Base-by-base conservation (phyloP, 2,113 vertebrate species). In the Callithrix jacchus region DNA sequence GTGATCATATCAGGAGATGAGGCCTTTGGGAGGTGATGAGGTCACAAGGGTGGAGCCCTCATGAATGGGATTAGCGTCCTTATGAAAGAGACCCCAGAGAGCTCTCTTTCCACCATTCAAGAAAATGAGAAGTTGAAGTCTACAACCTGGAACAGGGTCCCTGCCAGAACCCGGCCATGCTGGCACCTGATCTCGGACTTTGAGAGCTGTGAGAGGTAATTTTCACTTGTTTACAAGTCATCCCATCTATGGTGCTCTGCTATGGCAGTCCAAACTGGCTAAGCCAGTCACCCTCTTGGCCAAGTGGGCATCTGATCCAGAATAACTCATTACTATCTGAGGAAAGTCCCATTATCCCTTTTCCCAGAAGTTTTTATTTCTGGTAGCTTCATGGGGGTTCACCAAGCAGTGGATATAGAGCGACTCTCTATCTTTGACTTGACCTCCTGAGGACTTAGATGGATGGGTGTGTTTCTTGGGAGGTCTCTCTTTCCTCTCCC, bases 31-130 rank as follows among this genome's bases (percentile, higher is more conserved):
- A 52, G 25, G 5, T 20, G 37, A 64, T 49, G 79, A 25, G 11
- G 91, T 71, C 32, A 14, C 8, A 27, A 71, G 35, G 23, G 14
- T 2, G 10, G 32, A 66, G 27, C 47, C 37, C 27, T 64, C 49
- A 32, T 17, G 21, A 66, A 17, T 11, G n/a, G 45, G 10, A 32
- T 35, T 10, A 73, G 47, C 5, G 9, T 20, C 54, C 85, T 79
- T 20, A 4, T 6, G 3, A 45, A 73, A 76, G 32, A 93, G 5
- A 42, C 8, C 3, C 13, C 16, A 58, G 35, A 73, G 30, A 61
- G 3, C 1, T 5, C 35, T 49, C 20, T 37, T 10, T 52, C 56
- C 6, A 2, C 35, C n/a, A 2, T 1, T 0, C 35, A 23, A 88
- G 61, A 61, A 37, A 45, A 10, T 6, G 16, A 82, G 58, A 42